Conservation (phyloP, 2,797 vertebrate species). For the Leucoraja ocellata region DNA sequence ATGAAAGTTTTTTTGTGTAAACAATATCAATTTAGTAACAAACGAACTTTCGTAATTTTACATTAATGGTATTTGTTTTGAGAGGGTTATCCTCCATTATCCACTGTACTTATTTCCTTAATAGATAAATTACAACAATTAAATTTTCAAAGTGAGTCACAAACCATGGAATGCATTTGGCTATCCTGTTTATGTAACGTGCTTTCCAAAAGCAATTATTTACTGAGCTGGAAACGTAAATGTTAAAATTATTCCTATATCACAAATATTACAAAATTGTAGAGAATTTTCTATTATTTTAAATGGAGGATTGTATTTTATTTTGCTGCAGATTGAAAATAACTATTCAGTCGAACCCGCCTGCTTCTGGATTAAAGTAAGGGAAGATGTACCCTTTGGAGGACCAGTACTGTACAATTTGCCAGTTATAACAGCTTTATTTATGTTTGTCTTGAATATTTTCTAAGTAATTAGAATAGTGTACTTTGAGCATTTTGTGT, state of each 20-base stretch:
- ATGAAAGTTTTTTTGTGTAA: too few relatives aligned
- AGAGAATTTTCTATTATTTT: not conserved
- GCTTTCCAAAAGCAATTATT: too few relatives aligned
- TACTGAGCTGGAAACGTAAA: not conserved
- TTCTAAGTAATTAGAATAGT: slow-evolving; percentile 63
- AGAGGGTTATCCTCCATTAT: too few relatives aligned
- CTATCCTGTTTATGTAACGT: too few relatives aligned
- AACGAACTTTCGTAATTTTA: too few relatives aligned
- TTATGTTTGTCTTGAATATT: slow-evolving; percentile 82
- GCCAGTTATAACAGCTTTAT: slow-evolving; percentile 88
- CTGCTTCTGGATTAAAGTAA: slow-evolving; percentile 27
- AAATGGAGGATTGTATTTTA: not conserved
- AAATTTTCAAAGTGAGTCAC: too few relatives aligned
- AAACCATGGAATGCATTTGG: too few relatives aligned
- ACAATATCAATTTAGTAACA: too few relatives aligned
- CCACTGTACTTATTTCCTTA: too few relatives aligned
- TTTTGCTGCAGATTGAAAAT: slow-evolving; percentile 18
- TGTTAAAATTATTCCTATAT: not conserved
- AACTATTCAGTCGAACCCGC: not conserved
- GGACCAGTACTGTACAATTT: slow-evolving; percentile 76
- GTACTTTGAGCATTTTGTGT: slow-evolving; percentile 56
- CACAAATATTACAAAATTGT: too few relatives aligned
- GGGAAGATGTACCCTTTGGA: slow-evolving; percentile 57
- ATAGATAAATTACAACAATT: too few relatives aligned
- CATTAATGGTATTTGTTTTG: too few relatives aligned